phyloP scores from a whole-genome alignment of 2,888 invertebrate species.

The Dasysyrphus albostriatus region DNA sequence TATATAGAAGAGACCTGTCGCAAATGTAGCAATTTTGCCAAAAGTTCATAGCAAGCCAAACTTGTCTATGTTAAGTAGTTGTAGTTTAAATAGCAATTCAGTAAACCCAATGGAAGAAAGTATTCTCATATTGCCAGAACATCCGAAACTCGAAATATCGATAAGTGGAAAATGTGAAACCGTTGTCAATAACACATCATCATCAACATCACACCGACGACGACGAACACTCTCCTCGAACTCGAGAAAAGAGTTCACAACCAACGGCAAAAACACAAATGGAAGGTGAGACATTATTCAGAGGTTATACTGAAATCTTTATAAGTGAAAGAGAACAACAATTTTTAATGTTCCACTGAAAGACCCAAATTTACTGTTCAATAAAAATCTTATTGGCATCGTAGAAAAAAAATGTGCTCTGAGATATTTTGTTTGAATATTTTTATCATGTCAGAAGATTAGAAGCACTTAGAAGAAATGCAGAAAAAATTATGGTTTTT shows the following conservation, averaged over 20 bases:
- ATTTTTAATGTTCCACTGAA: too few relatives aligned
- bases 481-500: too few relatives aligned
- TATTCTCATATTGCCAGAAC: constrained; percentile 81
- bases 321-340: too few relatives aligned
- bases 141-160: constrained; percentile 80
- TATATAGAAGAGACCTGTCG: constrained; percentile 58
- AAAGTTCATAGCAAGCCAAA: constrained; percentile 80
- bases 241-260: constrained; percentile 78
- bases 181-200: constrained; percentile 75
- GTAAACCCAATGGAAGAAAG: constrained; percentile 80
- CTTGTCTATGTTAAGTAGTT: constrained; percentile 74
- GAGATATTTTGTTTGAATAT: too few relatives aligned
- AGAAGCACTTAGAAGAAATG: too few relatives aligned
- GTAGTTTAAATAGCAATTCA: constrained; percentile 67
- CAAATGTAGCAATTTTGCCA: constrained; percentile 80
- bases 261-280: constrained; percentile 79
- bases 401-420: too few relatives aligned
- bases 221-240: constrained; percentile 81
- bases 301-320: too few relatives aligned
- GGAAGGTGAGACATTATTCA: constrained; percentile 77
- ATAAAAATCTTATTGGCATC: too few relatives aligned
- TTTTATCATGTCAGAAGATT: too few relatives aligned
- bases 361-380: too few relatives aligned
- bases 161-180: constrained; percentile 80
- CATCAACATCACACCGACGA: constrained; percentile 78